phyloP scores from a whole-genome alignment of 2,888 invertebrate species.

The Mythimna lalbum region DNA sequence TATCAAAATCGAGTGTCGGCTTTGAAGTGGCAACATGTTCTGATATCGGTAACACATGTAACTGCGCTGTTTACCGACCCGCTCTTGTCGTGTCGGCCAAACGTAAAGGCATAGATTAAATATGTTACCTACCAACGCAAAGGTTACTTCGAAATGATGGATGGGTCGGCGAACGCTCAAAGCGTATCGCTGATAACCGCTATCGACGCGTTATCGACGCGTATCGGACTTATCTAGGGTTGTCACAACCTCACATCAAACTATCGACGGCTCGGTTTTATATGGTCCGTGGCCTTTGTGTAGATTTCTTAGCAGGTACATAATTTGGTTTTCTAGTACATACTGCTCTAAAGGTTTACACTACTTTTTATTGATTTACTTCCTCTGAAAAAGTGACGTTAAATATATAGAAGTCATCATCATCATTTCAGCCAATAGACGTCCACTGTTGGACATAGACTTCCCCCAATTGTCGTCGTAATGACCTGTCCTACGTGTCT shows the following conservation, averaged over 20 bases:
- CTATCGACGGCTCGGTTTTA: slow-evolving; percentile 16
- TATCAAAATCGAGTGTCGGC: slow-evolving; percentile 81
- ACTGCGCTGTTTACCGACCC: slow-evolving; percentile 82
- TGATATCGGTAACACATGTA: slow-evolving; percentile 87
- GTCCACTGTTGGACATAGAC: no score
- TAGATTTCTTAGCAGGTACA: not conserved
- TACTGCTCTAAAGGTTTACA: not conserved
- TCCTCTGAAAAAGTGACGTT: no score
- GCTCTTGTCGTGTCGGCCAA: slow-evolving; percentile 81
- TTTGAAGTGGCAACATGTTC: slow-evolving; percentile 85
- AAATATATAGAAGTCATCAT: no score
- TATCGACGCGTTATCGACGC: slow-evolving; percentile 80
- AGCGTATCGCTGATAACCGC: slow-evolving; percentile 84
- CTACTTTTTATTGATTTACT: not conserved
- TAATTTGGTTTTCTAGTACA: not conserved
- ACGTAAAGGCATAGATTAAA: slow-evolving; percentile 84
- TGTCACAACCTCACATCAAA: slow-evolving; percentile 54
- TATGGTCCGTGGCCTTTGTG: slow-evolving; percentile 30
- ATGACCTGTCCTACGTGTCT: no score
- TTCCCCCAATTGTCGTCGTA: no score
- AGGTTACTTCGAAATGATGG: slow-evolving; percentile 82
- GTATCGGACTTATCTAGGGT: slow-evolving; percentile 76
- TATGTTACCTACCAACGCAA: slow-evolving; percentile 73
- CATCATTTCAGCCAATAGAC: no score
- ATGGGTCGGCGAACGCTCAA: slow-evolving; percentile 88